Conservation (phyloP, 1,140 invertebrate genomes). For the Drosophila melanogaster region Release_6_plus_ISO1_MT NT_033777.3:21387001-21387500, state of each 20-base stretch:
- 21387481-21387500: constrained; percentile 34
- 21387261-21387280: constrained; percentile 10
- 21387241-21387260: constrained; percentile 32
- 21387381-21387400: constrained; percentile 36
- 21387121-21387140: constrained; percentile 81
- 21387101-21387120: constrained; percentile 64
- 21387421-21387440: constrained; percentile 67
- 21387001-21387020: constrained; percentile 82
- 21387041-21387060: constrained; percentile 55
- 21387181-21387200: constrained; percentile 73
- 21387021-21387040: constrained; percentile 83
- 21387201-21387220: constrained; percentile 69
- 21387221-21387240: constrained; percentile 43
- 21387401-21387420: constrained; percentile 67
- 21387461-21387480: background rate
- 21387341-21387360: constrained; percentile 72
- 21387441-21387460: constrained; percentile 8
- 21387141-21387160: constrained; percentile 26
- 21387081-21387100: constrained; percentile 36
- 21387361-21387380: constrained; percentile 13
- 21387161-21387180: background rate
- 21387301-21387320: constrained; percentile 82
- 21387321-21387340: constrained; percentile 82
- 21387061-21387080: constrained; percentile 1
- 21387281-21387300: constrained; percentile 65